phyloP scores from a whole-genome alignment of 2,113 vertebrate species.

The Erpornis zantholeuca region DNA sequence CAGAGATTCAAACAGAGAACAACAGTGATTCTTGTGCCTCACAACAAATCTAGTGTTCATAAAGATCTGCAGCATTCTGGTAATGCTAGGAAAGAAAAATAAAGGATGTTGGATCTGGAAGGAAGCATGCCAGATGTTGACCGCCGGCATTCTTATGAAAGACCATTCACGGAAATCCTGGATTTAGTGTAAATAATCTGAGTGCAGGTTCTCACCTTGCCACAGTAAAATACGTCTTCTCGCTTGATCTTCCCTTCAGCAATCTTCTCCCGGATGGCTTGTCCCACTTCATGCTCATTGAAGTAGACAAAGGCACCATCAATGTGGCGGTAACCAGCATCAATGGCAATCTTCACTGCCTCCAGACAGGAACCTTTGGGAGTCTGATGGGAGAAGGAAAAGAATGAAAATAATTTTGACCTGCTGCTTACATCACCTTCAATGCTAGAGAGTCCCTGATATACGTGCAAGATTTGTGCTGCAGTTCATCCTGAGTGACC shows the following conservation, averaged over 20 bases:
- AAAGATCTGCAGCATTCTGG: background rate
- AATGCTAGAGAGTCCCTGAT: background rate
- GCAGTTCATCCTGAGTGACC: background rate
- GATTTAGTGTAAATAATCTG: background rate
- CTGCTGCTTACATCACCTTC: background rate
- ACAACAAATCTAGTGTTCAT: background rate
- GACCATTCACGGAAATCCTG: background rate
- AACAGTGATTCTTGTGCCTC: background rate
- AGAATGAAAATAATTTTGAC: background rate
- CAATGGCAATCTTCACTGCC: slow-evolving; percentile 86
- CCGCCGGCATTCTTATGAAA: background rate
- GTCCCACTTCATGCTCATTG: slow-evolving; percentile 91
- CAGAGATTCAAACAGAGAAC: background rate
- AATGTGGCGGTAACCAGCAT: slow-evolving; percentile 88
- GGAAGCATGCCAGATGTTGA: background rate
- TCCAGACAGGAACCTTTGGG: slow-evolving; percentile 71
- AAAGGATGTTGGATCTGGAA: background rate
- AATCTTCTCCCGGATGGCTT: slow-evolving; percentile 88
- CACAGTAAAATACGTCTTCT: slow-evolving; percentile 93
- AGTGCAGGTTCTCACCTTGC: slow-evolving; percentile 79
- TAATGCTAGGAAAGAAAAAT: background rate
- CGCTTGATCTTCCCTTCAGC: slow-evolving; percentile 84
- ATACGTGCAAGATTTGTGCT: background rate
- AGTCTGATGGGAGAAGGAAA: slow-evolving; percentile 70
- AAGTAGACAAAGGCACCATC: slow-evolving; percentile 88